Evolutionary conservation across 2,797 vertebrate genomes (phyloP).

Genomic region (Anguilla obscura): DNA sequence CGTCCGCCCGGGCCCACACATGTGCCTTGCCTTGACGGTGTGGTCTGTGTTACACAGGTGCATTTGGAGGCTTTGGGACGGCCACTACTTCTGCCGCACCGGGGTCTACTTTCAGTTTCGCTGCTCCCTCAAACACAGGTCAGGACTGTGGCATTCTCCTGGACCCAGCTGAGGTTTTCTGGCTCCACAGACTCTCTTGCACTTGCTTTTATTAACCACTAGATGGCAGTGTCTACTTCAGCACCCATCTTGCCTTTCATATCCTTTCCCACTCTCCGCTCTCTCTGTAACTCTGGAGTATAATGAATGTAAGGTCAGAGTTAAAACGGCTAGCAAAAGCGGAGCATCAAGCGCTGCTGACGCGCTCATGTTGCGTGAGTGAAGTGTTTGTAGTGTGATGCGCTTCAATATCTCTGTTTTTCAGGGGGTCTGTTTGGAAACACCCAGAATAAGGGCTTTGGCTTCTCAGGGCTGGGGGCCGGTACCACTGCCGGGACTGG

Average conservation of each 20-base stretch:
- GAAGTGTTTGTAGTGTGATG: neutral
- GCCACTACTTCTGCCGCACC: slow-evolving; percentile 77
- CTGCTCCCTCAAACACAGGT: slow-evolving; percentile 82
- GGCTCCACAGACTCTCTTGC: neutral
- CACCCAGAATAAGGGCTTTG: slow-evolving; percentile 94
- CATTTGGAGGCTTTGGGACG: slow-evolving; percentile 90
- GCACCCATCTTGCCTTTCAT: neutral
- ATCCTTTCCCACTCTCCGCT: neutral
- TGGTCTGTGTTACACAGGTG: slow-evolving; percentile 68
- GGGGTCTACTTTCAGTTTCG: slow-evolving; percentile 85
- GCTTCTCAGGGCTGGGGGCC: slow-evolving; percentile 86
- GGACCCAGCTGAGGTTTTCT: neutral
- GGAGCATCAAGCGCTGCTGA: neutral
- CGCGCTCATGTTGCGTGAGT: neutral
- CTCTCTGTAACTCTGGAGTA: neutral
- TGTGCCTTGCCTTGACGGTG: slow-evolving; percentile 30
- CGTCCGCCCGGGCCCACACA: neutral
- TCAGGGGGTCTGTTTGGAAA: slow-evolving; percentile 82
- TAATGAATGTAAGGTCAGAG: neutral
- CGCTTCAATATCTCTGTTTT: slow-evolving; percentile 28
- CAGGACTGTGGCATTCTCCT: slow-evolving; percentile 24
- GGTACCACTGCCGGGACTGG: slow-evolving; percentile 74
- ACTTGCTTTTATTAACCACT: slow-evolving; percentile 32
- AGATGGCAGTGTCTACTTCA: slow-evolving; percentile 40
- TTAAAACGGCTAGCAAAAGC: no score